phyloP scores from a whole-genome alignment of 2,797 vertebrate genomes.

The Xenentodon cancila region DNA sequence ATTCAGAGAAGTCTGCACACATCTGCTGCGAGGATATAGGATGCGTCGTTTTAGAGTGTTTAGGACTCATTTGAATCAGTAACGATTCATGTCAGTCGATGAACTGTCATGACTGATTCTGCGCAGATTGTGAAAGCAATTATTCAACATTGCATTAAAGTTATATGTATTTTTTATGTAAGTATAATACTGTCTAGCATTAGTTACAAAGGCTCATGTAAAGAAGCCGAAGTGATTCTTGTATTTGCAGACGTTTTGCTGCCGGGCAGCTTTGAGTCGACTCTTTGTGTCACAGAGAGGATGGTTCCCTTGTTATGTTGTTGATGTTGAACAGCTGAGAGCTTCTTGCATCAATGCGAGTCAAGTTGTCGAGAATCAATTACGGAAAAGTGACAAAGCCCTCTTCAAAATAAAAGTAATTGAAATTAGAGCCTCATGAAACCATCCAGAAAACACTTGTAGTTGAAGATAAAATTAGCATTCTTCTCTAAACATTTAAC shows the following conservation, averaged over 20 bases:
- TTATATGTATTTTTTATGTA: neutral
- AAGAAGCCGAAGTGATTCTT: neutral
- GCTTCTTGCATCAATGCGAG: constrained; percentile 15
- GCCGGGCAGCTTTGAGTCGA: neutral
- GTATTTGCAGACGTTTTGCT: neutral
- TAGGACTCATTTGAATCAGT: too few relatives aligned
- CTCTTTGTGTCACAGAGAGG: constrained; percentile 56
- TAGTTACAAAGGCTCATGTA: neutral
- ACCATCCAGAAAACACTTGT: neutral
- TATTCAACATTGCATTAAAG: constrained; percentile 17
- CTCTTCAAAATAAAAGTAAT: constrained; percentile 42
- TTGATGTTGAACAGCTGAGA: constrained; percentile 78
- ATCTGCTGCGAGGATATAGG: too few relatives aligned
- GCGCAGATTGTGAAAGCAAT: neutral
- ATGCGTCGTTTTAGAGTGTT: too few relatives aligned
- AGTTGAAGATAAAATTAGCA: neutral
- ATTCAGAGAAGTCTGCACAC: too few relatives aligned
- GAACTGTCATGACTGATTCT: too few relatives aligned
- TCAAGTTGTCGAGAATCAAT: fast-evolving
- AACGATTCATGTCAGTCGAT: too few relatives aligned
- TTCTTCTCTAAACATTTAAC: neutral
- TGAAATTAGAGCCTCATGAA: neutral
- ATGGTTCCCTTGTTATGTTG: constrained; percentile 39
- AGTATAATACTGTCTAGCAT: neutral
- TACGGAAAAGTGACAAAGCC: fast-evolving